Evolutionary conservation across 2,888 invertebrate species (phyloP).

Genomic region (Platynereis dumerilii): DNA sequence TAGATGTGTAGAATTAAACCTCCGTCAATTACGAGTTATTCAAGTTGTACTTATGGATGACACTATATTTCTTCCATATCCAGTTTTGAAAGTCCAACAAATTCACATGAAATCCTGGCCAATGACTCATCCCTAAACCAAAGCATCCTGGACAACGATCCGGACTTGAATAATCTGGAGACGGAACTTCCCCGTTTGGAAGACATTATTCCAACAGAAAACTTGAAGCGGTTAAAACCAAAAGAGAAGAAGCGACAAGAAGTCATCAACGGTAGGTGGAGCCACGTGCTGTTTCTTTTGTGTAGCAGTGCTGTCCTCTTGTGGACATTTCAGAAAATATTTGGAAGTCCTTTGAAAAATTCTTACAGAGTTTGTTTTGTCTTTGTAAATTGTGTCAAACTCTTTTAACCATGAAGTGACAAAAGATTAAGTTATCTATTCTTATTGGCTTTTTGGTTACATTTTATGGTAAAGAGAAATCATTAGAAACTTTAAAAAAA

Average conservation of each 20-base stretch:
- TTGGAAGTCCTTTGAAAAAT: no score
- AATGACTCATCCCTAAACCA: slow-evolving; percentile 9
- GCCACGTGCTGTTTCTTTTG: not conserved
- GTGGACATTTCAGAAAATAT: not conserved
- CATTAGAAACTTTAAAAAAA: no score
- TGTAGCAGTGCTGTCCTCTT: not conserved
- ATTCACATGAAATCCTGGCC: slow-evolving; percentile 23
- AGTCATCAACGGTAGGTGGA: slow-evolving; percentile 80
- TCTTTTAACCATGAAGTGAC: no score
- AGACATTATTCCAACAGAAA: slow-evolving; percentile 77
- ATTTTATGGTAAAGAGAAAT: no score
- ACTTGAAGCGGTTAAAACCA: slow-evolving; percentile 75
- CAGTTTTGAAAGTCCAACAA: slow-evolving; percentile 62
- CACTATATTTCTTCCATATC: not conserved
- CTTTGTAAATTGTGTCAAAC: no score
- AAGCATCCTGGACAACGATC: slow-evolving; percentile 46
- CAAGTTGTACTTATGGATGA: no score
- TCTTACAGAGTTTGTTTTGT: no score
- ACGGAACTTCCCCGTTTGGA: slow-evolving; percentile 82
- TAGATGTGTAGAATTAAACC: no score
- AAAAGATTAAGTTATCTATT: no score
- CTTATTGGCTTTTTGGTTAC: no score
- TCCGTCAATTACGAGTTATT: no score
- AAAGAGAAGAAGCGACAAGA: slow-evolving; percentile 89
- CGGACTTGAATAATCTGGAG: slow-evolving; percentile 66